Evolutionary conservation across 2,113 vertebrate genomes (phyloP).

Genomic region (Pygoscelis antarcticus): DNA sequence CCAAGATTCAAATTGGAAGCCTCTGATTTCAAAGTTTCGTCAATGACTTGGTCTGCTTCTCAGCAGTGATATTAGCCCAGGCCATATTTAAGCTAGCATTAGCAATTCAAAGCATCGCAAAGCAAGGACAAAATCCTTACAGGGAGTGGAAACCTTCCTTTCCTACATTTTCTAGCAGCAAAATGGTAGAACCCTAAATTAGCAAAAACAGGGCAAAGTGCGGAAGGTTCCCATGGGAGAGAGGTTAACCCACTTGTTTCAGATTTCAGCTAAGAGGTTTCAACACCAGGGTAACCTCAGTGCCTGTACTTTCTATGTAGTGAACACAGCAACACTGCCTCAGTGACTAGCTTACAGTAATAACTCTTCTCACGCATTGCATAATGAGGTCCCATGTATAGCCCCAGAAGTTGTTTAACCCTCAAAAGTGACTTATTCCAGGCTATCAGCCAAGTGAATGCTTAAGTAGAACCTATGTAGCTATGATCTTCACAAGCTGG

Average conservation of each 20-base stretch:
- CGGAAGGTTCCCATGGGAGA: not conserved
- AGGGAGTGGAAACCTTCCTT: not conserved
- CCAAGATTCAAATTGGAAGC: not conserved
- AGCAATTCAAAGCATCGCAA: not conserved
- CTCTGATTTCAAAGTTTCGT: not conserved
- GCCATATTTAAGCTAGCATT: not conserved
- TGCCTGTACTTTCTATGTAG: not conserved
- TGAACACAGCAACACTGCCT: not conserved
- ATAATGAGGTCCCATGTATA: slow-evolving; percentile 5
- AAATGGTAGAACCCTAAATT: not conserved
- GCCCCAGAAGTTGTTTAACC: slow-evolving; percentile 37
- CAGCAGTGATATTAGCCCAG: not conserved
- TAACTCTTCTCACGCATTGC: not conserved
- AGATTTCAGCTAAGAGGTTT: not conserved
- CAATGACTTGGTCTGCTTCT: not conserved
- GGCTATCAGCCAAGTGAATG: slow-evolving; percentile 48
- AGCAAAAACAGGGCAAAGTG: not conserved
- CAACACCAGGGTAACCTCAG: not conserved
- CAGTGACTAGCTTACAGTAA: not conserved
- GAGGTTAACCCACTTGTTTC: not conserved
- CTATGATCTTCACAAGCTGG: slow-evolving; percentile 4
- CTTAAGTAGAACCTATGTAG: slow-evolving; percentile 30
- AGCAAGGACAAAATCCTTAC: not conserved
- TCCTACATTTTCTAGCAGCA: not conserved
- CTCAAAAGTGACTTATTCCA: slow-evolving; percentile 51